These are phyloP conservation scores for Epizoanthus rinbou DNA, from an alignment of 92 coral and sea anemone genomes.

Conservation along the genomic window DNA sequence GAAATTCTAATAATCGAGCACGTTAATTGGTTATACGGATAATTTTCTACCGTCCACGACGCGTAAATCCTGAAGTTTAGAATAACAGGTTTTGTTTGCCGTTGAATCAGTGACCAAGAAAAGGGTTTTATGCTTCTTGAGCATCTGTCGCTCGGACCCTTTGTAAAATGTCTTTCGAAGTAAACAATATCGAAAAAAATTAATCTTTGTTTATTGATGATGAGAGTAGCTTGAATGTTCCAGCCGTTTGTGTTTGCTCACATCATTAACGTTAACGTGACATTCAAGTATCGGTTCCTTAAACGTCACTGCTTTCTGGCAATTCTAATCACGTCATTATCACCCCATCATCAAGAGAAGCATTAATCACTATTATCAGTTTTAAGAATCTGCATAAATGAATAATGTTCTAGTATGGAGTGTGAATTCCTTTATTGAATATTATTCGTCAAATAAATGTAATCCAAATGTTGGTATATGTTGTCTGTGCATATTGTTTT, in stretches of 20 bases:
- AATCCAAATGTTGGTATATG: too few species aligned
- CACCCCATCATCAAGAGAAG: background rate
- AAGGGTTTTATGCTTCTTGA: background rate
- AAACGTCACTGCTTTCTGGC: background rate
- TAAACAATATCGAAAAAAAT: slow-evolving; percentile 20
- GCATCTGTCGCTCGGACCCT: slow-evolving; percentile 24
- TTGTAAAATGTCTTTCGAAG: slow-evolving; percentile 31
- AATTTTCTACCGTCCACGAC: background rate
- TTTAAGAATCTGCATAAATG: too few species aligned
- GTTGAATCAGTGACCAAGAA: background rate
- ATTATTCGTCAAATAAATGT: too few species aligned
- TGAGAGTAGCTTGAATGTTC: background rate
- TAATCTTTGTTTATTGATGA: slow-evolving; percentile 8
- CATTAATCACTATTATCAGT: too few species aligned
- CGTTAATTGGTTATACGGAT: background rate
- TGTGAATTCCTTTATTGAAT: too few species aligned
- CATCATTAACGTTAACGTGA: background rate
- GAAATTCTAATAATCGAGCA: background rate
- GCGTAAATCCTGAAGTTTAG: background rate
- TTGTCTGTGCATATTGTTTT: too few species aligned
- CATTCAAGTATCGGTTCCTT: background rate
- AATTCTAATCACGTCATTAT: background rate
- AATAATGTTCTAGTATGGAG: too few species aligned
- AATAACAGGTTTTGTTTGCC: background rate
- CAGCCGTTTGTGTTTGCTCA: background rate